Percentiles rank a stretch among this genome's conserved stretches.
phyloP scores from a whole-genome alignment of 2,797 vertebrate species.

The Somateria mollissima region DNA sequence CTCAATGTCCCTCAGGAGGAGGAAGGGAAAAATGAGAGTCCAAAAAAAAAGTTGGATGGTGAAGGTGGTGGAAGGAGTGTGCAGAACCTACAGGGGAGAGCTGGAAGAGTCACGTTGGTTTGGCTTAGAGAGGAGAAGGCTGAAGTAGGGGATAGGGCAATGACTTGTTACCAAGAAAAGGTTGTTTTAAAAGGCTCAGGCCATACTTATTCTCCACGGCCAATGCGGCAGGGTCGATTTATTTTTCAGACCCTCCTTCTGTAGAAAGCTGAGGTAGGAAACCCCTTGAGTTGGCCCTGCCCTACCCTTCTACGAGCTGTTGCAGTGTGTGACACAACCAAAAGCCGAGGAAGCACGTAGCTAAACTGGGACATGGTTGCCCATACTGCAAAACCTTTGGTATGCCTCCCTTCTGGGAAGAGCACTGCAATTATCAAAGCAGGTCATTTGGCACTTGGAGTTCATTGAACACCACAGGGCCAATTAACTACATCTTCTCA shows the following conservation, averaged over 20 bases:
- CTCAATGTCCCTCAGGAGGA: background rate
- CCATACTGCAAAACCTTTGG: rapidly evolving
- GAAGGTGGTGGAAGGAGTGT: background rate
- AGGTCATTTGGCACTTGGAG: background rate
- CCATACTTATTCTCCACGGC: rapidly evolving
- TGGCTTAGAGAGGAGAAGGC: background rate
- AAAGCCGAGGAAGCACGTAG: rapidly evolving
- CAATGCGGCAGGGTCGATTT: background rate
- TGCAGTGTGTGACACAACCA: background rate
- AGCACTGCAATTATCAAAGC: background rate
- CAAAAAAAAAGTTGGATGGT: background rate
- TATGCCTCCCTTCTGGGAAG: background rate
- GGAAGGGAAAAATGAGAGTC: background rate
- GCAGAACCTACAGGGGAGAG: background rate
- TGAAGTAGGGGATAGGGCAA: background rate
- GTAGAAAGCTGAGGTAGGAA: background rate
- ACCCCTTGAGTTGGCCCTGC: background rate
- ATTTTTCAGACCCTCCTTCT: background rate
- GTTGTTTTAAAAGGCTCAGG: background rate
- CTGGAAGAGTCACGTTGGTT: background rate
- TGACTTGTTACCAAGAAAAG: background rate
- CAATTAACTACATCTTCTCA: background rate
- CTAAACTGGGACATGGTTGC: background rate
- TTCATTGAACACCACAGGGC: background rate
- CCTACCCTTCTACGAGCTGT: background rate